Percentiles rank a stretch among this genome's conserved stretches.
Evolutionary conservation across 2,797 vertebrate species (phyloP).

Genomic region (Sciurus carolinensis): DNA sequence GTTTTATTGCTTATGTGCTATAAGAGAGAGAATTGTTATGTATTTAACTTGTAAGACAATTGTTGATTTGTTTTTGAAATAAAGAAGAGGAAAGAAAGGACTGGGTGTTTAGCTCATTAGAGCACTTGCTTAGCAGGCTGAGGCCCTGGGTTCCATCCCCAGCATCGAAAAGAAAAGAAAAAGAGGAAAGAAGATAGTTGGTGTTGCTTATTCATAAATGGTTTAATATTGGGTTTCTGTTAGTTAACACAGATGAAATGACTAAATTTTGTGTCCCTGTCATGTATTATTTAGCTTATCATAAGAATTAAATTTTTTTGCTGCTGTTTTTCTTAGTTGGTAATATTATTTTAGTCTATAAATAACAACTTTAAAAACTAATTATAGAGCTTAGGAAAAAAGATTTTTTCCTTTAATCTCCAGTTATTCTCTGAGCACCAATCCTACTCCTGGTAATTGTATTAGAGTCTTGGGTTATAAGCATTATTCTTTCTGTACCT

Average conservation of each 20-base stretch:
- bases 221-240: conserved; percentile 33
- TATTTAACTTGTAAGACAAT: conserved; percentile 57
- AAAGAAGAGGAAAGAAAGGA: not conserved
- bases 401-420: conserved; percentile 13
- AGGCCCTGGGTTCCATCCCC: not conserved
- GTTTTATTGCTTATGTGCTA: conserved; percentile 39
- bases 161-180: not conserved
- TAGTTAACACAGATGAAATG: conserved; percentile 59
- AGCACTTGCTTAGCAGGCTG: not conserved
- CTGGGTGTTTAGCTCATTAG: not conserved
- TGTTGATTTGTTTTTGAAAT: conserved; percentile 54
- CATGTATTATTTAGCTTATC: conserved; percentile 30
- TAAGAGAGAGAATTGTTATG: conserved; percentile 47
- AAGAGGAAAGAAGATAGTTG: conserved; percentile 13
- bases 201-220: conserved; percentile 34
- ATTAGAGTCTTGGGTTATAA: conserved; percentile 48
- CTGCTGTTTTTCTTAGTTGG: conserved; percentile 55
- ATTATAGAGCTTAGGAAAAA: conserved; percentile 54
- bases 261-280: conserved; percentile 26
- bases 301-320: conserved; percentile 40
- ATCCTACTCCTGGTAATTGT: not conserved
- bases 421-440: not conserved
- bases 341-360: conserved; percentile 48
- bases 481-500: conserved; percentile 39
- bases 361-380: conserved; percentile 11